Base-by-base conservation (phyloP, 2,113 vertebrate species). In the Atlantisia rogersi region DNA sequence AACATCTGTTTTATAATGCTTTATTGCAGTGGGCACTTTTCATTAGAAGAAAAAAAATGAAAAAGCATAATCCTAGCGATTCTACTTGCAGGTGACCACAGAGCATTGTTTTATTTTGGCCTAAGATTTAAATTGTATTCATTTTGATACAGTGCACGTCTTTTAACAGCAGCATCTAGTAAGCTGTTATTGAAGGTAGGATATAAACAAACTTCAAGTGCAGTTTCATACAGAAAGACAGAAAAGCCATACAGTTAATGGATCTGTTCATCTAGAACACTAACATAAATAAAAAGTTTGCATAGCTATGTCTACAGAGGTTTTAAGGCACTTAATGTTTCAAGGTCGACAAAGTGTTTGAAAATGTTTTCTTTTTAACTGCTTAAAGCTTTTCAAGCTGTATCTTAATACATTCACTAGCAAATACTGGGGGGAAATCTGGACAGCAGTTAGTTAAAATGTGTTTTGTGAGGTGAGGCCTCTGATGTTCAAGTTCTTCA, bases 251-350 rank as follows among this genome's bases (percentile, higher is more conserved):
- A 98, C 95, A 97, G 92, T 95, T 95, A 97, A 98, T 97, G 96
- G 94, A 89, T 97, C 94, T 86, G 94, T 98, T 97, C 58, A 37
- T 94, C 93, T 95, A 87, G 82, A 97, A 97, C 97, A 96, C 96
- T 94, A 98, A 98, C 96, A 97, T 96, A 98, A 98, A 98, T 98
- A 98, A 97, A 98, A 98, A 98, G 96, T 98, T 99, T 99, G 99
- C 99, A 99, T 99, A 99, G 99, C 99, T 99, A 98, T 98, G 98
- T 99, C 98, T 98, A 99, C 98, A 98, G 98, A 99, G 98, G 97
- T 98, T 98, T 98, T 99, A 99, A 99, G 99, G 99, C 99, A 99
- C 99, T 98, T 97, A 92, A 98, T 98, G 96, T 97, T 98, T 98
- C 97, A 97, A 93, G 96, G 97, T 97, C 59, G 60, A 97, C 92